phyloP scores from a whole-genome alignment of 1,140 invertebrate genomes.

The Ridgeia piscesae region DNA sequence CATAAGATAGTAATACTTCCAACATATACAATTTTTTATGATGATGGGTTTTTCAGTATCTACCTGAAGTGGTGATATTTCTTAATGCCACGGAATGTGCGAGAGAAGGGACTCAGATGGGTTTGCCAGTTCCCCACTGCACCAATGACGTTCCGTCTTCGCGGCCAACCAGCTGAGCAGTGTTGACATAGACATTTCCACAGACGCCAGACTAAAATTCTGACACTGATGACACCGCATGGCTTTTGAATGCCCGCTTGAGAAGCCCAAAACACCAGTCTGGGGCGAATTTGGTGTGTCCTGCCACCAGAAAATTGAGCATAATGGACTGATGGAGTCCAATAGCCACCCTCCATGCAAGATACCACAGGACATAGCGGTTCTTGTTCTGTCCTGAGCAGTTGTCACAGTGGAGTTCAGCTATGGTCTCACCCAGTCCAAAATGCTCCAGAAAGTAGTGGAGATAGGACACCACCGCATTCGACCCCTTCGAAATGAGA shows the following conservation, averaged over 20 bases:
- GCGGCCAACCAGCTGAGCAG: conserved; percentile 20
- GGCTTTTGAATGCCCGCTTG: conserved; percentile 33
- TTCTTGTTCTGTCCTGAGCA: conserved; percentile 42
- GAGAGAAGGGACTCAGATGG: background rate
- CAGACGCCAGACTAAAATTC: conserved; percentile 14
- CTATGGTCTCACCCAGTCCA: conserved; percentile 31
- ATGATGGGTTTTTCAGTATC: no score
- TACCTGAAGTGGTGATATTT: conserved; percentile 23
- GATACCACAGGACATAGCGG: conserved; percentile 38
- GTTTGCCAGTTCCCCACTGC: conserved; percentile 19
- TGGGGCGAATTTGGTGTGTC: conserved; percentile 35
- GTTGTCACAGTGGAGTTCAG: conserved; percentile 27
- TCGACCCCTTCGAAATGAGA: conserved; percentile 35
- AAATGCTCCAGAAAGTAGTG: conserved; percentile 33
- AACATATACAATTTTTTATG: no score
- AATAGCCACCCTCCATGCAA: conserved; percentile 33
- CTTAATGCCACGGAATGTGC: conserved; percentile 17
- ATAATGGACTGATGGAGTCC: conserved; percentile 31
- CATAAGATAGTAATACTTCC: no score
- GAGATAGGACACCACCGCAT: conserved; percentile 36
- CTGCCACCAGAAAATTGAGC: conserved; percentile 16
- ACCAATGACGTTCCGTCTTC: conserved; percentile 24
- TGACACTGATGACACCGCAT: conserved; percentile 23
- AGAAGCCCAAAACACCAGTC: conserved; percentile 41
- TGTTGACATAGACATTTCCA: conserved; percentile 12